phyloP scores from a whole-genome alignment of 2,113 vertebrate species.

The Crypturellus undulatus region DNA sequence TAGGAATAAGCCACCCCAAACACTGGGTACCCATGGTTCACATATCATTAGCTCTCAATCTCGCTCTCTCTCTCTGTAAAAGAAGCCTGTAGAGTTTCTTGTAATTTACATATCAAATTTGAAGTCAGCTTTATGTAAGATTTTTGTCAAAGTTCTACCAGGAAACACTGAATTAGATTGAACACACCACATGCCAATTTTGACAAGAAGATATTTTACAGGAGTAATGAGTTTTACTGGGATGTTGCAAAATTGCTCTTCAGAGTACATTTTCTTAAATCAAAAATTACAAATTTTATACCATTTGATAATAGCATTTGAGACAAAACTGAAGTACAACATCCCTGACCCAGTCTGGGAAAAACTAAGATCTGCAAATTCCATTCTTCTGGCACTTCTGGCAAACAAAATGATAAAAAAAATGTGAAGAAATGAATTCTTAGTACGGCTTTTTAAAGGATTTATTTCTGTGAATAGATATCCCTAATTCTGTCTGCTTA shows the following conservation, averaged over 20 bases:
- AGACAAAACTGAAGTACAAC: not conserved
- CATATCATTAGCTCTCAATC: not conserved
- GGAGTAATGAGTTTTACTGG: not conserved
- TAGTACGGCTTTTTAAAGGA: not conserved
- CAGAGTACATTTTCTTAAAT: not conserved
- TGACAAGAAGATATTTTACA: not conserved
- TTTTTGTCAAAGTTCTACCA: not conserved
- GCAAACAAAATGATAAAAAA: not conserved
- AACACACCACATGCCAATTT: not conserved
- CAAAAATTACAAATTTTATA: not conserved
- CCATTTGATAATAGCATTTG: no score
- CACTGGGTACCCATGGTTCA: not conserved
- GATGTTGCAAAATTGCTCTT: not conserved
- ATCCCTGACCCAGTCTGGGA: not conserved
- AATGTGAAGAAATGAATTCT: not conserved
- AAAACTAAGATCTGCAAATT: not conserved
- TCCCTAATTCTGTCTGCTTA: no score
- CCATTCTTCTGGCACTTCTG: not conserved
- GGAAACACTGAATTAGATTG: not conserved
- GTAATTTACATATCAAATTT: not conserved
- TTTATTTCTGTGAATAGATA: not conserved
- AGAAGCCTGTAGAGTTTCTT: not conserved
- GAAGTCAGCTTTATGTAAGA: not conserved
- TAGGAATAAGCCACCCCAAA: not conserved
- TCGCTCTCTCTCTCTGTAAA: not conserved